phyloP scores from a whole-genome alignment of 92 coral and sea anemone species.

The Desmophyllum pertusum region DNA sequence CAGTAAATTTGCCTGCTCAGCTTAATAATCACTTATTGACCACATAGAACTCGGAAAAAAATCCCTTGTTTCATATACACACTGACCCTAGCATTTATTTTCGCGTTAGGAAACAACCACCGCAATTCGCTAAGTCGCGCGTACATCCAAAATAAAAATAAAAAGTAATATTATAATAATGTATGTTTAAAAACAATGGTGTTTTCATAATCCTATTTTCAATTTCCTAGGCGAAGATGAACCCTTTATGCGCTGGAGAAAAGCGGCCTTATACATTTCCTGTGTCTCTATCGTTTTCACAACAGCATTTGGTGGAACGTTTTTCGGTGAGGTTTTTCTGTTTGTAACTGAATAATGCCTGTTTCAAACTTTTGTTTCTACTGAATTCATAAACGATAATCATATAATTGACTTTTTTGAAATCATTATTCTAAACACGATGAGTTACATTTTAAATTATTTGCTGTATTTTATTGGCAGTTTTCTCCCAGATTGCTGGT shows the following conservation, averaged over 20 bases:
- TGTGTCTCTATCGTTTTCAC: constrained; percentile 23
- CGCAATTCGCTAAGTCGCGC: no score
- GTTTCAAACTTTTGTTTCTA: background rate
- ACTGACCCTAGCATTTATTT: background rate
- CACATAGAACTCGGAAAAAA: no score
- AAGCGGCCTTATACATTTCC: constrained; percentile 30
- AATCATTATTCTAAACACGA: background rate
- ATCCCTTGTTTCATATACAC: background rate
- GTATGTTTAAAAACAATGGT: background rate
- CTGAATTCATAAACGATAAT: background rate
- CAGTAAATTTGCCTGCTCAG: background rate
- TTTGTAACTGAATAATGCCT: background rate
- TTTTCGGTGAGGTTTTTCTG: constrained; percentile 32
- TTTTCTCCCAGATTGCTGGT: constrained; percentile 45
- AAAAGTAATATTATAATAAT: no score
- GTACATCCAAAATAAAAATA: no score
- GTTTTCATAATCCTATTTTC: background rate
- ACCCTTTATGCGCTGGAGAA: constrained; percentile 16
- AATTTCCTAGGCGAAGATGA: background rate
- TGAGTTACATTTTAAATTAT: background rate
- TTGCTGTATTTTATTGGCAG: no score
- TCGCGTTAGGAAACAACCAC: background rate
- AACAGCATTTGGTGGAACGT: constrained; percentile 24
- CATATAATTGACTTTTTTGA: no score
- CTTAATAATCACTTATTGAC: no score